Conservation (phyloP, 2,888 invertebrate species). For the Cerceris rybyensis region DNA sequence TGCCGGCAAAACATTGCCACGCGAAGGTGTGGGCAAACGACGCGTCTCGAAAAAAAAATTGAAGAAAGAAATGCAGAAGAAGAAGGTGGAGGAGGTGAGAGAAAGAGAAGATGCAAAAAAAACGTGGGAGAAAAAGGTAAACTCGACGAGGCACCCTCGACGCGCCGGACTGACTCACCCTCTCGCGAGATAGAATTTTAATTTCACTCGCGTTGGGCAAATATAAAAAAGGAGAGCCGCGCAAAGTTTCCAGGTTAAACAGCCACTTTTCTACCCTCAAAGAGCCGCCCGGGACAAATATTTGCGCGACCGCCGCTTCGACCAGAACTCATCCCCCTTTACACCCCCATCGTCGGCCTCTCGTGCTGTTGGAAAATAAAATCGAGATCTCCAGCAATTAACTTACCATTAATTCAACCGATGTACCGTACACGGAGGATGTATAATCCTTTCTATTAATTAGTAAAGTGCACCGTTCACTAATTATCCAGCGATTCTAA, state of each 20-base stretch:
- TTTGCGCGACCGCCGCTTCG: conserved; percentile 45
- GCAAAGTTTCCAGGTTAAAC: conserved; percentile 33
- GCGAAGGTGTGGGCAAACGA: background rate
- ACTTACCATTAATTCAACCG: conserved; percentile 8
- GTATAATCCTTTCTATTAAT: background rate
- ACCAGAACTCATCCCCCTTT: background rate
- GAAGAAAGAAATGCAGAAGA: background rate
- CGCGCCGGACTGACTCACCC: background rate
- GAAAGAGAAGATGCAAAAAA: no score
- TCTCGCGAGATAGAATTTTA: conserved; percentile 25
- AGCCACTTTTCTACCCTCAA: conserved; percentile 36
- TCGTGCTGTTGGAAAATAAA: background rate
- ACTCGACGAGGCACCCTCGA: background rate
- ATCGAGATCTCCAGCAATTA: conserved; percentile 17
- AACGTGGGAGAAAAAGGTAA: background rate
- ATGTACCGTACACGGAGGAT: background rate
- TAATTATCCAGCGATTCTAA: no score
- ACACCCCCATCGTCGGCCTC: no score
- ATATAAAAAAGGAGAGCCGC: conserved; percentile 31
- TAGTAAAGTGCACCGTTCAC: background rate
- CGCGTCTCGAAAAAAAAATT: no score
- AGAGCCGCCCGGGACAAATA: conserved; percentile 48
- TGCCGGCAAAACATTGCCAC: background rate
- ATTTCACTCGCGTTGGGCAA: conserved; percentile 31
- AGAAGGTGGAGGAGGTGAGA: background rate